These are phyloP conservation scores for Tonatia bakeri DNA, from an alignment of 2,113 vertebrate genomes.

Conservation along the genomic window DNA sequence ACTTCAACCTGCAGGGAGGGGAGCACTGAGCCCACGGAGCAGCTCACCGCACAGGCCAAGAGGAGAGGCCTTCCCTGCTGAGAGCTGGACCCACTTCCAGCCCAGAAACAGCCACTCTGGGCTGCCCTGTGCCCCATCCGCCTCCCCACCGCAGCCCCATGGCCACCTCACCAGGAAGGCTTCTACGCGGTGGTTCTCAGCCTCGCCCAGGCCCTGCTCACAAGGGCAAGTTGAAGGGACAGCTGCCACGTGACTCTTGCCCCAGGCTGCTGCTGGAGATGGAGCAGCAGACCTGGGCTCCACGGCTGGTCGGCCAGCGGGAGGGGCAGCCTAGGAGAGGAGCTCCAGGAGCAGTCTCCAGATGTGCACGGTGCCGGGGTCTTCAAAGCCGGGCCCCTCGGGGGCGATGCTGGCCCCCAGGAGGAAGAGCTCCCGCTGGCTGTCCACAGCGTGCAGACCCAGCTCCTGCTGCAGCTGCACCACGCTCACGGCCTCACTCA, in stretches of 20 bases:
- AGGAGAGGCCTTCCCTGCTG: neutral
- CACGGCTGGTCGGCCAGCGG: neutral
- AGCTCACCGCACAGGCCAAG: neutral
- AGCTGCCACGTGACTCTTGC: neutral
- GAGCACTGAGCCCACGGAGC: neutral
- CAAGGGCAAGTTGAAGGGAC: neutral
- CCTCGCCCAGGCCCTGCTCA: neutral
- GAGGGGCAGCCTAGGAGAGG: slow-evolving; percentile 74
- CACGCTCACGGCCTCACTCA: slow-evolving; percentile 79
- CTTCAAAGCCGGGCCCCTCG: slow-evolving; percentile 68
- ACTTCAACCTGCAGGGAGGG: neutral
- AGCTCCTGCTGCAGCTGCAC: slow-evolving; percentile 85
- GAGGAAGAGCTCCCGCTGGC: slow-evolving; percentile 85
- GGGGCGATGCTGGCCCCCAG: slow-evolving; percentile 85
- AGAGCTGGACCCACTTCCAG: neutral
- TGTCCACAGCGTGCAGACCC: slow-evolving; percentile 76
- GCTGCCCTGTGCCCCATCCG: neutral
- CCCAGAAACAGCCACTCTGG: neutral
- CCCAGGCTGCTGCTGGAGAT: neutral
- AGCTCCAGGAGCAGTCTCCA: slow-evolving; percentile 86
- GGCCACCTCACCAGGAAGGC: neutral
- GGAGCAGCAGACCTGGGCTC: neutral
- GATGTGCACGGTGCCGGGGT: slow-evolving; percentile 81
- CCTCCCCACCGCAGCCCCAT: neutral
- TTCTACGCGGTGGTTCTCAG: neutral